Evolutionary conservation across 2,113 vertebrate species (phyloP), one percentile per base, ranked within the genome.

Genomic region (Crotophaga sulcirostris): DNA sequence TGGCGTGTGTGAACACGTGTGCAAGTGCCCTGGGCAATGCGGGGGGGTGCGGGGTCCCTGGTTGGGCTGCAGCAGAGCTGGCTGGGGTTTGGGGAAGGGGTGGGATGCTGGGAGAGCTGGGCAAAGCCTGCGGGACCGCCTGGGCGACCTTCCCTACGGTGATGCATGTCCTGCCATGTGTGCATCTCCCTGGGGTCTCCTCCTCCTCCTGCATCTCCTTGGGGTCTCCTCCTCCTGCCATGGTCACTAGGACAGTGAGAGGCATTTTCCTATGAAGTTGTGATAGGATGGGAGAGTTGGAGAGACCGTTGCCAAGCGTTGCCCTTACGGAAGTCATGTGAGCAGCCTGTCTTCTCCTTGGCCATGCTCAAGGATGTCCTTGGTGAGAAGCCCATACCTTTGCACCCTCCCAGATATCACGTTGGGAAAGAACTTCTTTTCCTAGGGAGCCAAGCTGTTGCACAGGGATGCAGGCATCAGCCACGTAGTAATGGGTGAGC

Each of bases 231-330:
- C n/a, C 31, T 84, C 36, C 45, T 68, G 52, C n/a, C 0, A 0
- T 54, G 56, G 47, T 75, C 49, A 14, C 33, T 3, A 4, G 58
- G 67, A 40, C 49, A 76, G 44, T 0, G 0, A 52, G 63, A 16
- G 23, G 5, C 36, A 18, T 89, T 91, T 89, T 77, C 49, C 33
- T 16, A 2, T 16, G 63, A 34, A 33, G 24, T 4, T 67, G 52
- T 12, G 45, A 31, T 74, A 60, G 16, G 54, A 64, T 51, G 47
- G 45, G 9, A 20, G 52, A 12, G 28, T 11, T 11, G 21, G 17
- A 74, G 75, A 42, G 49, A 19, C 3, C 47, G 45, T 29, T 0
- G 0, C 0, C 2, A 11, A n/a, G 8, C 2, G 28, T 13, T 64
- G 58, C 21, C 34, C 20, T 16, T 13, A 11, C 9, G 51, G 66